Conservation (phyloP, 30 jellyfish, hydroid and myxozoan species). For the Pelagia noctiluca region DNA sequence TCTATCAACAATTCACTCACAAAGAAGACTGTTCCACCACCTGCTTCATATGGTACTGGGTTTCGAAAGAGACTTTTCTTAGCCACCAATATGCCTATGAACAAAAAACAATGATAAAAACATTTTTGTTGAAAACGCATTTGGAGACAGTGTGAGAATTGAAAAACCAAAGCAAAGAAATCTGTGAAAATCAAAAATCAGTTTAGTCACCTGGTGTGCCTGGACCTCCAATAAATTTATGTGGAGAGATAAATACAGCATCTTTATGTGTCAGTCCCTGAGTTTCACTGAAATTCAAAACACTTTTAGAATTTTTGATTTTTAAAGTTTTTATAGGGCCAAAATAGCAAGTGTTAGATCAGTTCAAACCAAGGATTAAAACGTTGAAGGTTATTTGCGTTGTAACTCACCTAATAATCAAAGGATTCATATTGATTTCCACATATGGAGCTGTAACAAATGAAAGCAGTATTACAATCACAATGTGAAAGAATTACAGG, state of each 20-base stretch:
- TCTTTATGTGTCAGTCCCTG: constrained; percentile 75
- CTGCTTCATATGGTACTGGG: constrained; percentile 79
- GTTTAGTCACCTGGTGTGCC: constrained; percentile 88
- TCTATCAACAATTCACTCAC: too few species aligned
- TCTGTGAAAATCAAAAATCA: background rate
- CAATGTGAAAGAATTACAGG: background rate
- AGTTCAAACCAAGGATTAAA: too few species aligned
- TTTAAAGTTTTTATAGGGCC: too few species aligned
- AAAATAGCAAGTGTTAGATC: too few species aligned
- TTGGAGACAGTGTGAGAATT: background rate
- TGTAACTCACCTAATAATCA: constrained; percentile 58
- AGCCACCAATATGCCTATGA: constrained; percentile 85
- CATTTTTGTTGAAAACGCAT: background rate
- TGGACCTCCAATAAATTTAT: constrained; percentile 94
- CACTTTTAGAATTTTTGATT: too few species aligned
- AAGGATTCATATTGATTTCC: constrained; percentile 90
- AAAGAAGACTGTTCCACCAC: constrained; percentile 91
- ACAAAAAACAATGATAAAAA: background rate
- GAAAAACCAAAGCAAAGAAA: too few species aligned
- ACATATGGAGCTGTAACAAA: constrained; percentile 84
- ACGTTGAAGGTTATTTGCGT: too few species aligned
- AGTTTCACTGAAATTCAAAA: constrained; percentile 17
- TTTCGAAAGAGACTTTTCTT: constrained; percentile 75
- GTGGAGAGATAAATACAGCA: constrained; percentile 87
- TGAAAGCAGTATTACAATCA: too few species aligned